Percentiles rank a stretch among this genome's conserved stretches.
Conservation (phyloP, 2,797 vertebrate species). For the Betta splendens region DNA sequence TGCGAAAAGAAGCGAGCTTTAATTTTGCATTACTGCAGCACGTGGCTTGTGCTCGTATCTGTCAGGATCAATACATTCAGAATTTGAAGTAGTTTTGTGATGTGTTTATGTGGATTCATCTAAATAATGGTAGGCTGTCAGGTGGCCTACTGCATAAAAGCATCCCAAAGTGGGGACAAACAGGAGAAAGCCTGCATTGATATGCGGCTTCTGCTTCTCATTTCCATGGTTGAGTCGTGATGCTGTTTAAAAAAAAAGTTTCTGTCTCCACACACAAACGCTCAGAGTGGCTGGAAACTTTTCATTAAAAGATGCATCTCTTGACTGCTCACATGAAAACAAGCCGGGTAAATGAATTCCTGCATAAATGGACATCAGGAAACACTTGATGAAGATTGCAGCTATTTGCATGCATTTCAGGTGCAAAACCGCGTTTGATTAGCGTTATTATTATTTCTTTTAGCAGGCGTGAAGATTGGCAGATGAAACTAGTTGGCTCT, state of each 20-base stretch:
- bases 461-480: conserved; percentile 12
- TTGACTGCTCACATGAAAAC: conserved; percentile 59
- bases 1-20: conserved; percentile 8
- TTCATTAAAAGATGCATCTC: conserved; percentile 67
- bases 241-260: conserved; percentile 74
- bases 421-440: conserved; percentile 46
- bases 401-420: conserved; percentile 68
- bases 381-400: conserved; percentile 64
- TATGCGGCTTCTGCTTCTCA: conserved; percentile 65
- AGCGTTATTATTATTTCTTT: conserved; percentile 46
- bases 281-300: conserved; percentile 68
- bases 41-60: conserved; percentile 32
- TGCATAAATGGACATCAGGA: conserved; percentile 56
- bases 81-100: conserved; percentile 61
- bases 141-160: conserved; percentile 69
- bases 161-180: conserved; percentile 72
- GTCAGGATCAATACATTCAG: conserved; percentile 70
- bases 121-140: conserved; percentile 70
- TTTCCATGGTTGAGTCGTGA: conserved; percentile 65
- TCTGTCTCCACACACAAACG: conserved; percentile 50
- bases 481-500: not conserved
- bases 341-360: conserved; percentile 59
- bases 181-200: conserved; percentile 66
- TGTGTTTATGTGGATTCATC: conserved; percentile 69
- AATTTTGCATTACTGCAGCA: conserved; percentile 44